Evolutionary conservation across 30 jellyfish, hydroid and myxozoan species (phyloP), one percentile per base, ranked within the genome.

Genomic region (Pseudorhiza aurosa): DNA sequence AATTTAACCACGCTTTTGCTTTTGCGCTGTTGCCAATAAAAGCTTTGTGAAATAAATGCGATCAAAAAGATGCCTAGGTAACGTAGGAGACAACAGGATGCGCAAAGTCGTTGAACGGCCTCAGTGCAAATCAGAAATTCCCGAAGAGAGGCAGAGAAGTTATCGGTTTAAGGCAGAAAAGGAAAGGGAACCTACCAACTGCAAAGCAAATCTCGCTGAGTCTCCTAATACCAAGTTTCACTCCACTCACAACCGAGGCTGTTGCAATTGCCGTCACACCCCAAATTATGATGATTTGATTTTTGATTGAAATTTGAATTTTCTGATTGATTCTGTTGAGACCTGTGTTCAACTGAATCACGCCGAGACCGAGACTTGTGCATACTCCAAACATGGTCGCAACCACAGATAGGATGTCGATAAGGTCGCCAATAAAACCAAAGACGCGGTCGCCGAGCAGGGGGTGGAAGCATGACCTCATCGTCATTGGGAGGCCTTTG

Each of bases 311-410:
- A 43, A 85, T 80, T 51, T 59, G 70, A 18, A 91, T 91, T 78
- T 67, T 78, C 8, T 68, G 33, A 59, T 91, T 77, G 17, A 91
- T 84, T 2, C 98, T 86, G 46, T 83, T 65, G 53, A 91, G 60
- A 0, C 98, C 98, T 42, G 94, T 73, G 42, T 83, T 91, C 27
- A 91, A 83, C 45, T 91, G 98, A 42, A 91, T 85, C 24, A 91
- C 98, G 1, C 98, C 98, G 17, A 91, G 85, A 35, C 98, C 98
- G 15, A 91, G 85, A 45, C 98, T 91, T 5, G 98, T 91, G 88
- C 98, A 91, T 18, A 91, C 98, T 30, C 98, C 98, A 70, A 91
- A 91, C 98, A 91, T 91, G 21, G 98, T 91, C 43, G 95, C 87
- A 15, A 91, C 88, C 72, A 91, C 93, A 31, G 96, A 91, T 37